Evolutionary conservation across 2,113 vertebrate species (phyloP).

Genomic region (Lophochroa leadbeateri): DNA sequence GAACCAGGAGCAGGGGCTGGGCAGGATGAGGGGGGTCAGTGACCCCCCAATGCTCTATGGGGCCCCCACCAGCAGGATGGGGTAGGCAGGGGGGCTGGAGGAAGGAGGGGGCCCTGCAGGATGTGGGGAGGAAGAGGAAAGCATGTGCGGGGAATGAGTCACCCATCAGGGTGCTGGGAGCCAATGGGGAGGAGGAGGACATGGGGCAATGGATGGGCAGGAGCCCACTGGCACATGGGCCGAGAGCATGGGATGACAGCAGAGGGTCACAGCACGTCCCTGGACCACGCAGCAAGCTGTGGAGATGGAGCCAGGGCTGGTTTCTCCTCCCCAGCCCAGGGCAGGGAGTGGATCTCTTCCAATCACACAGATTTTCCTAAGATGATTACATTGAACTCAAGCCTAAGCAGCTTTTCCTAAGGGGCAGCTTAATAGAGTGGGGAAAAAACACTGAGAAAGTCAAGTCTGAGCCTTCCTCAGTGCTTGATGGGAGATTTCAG

Average conservation of each 20-base stretch:
- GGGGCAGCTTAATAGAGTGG: neutral
- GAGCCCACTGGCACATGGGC: neutral
- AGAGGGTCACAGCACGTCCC: rapidly evolving
- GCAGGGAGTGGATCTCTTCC: neutral
- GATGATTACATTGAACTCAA: conserved; percentile 26
- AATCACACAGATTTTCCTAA: neutral
- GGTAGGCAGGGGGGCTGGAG: neutral
- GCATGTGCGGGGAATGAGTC: neutral
- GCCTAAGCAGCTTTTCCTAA: conserved; percentile 46
- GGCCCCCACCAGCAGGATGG: neutral
- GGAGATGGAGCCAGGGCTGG: neutral
- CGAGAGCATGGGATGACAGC: neutral
- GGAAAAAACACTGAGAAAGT: neutral
- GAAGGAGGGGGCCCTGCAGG: neutral
- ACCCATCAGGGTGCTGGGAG: neutral
- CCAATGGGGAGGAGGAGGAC: neutral
- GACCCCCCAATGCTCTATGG: rapidly evolving
- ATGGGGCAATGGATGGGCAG: neutral
- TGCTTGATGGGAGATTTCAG: neutral
- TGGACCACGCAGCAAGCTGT: neutral
- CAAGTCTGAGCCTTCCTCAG: neutral
- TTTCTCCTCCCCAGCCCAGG: neutral
- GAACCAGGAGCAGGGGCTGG: neutral
- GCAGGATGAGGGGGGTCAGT: neutral
- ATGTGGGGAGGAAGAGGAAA: neutral